Evolutionary conservation across 2,797 vertebrate genomes (phyloP).

Genomic region (Eospalax fontanierii): DNA sequence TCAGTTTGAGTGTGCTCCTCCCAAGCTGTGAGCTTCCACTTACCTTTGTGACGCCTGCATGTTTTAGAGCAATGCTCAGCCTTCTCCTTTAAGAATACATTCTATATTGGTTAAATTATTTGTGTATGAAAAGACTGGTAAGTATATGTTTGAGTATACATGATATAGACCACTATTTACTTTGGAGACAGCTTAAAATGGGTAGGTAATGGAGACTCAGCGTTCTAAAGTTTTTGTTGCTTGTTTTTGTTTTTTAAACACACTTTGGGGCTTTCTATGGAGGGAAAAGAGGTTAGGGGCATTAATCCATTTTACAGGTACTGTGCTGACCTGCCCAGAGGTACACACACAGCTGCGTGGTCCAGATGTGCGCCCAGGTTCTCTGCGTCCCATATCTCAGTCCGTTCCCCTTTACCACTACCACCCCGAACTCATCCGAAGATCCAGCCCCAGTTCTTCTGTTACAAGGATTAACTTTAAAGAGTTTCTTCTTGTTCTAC

Average conservation of each 20-base stretch:
- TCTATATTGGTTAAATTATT: neutral
- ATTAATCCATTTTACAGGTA: neutral
- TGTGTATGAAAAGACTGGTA: neutral
- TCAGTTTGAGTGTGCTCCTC: neutral
- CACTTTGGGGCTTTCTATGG: neutral
- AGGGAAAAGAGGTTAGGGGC: neutral
- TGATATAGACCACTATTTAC: neutral
- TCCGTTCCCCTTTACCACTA: neutral
- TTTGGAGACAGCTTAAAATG: slow-evolving; percentile 18
- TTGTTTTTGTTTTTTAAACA: neutral
- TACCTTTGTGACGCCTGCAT: neutral
- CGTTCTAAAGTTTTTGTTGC: neutral
- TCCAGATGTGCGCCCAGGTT: slow-evolving; percentile 9
- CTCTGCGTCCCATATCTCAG: neutral
- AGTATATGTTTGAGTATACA: neutral
- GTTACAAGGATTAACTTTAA: slow-evolving; percentile 40
- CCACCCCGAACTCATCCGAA: neutral
- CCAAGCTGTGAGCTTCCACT: neutral
- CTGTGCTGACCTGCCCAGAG: neutral
- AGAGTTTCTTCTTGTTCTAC: neutral
- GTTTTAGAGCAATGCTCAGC: neutral
- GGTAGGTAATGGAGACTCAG: neutral
- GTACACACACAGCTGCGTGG: neutral
- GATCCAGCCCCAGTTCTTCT: neutral
- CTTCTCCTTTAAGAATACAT: slow-evolving; percentile 4